Conservation (phyloP, 1,140 invertebrate species). For the Micrasema minimum region DNA sequence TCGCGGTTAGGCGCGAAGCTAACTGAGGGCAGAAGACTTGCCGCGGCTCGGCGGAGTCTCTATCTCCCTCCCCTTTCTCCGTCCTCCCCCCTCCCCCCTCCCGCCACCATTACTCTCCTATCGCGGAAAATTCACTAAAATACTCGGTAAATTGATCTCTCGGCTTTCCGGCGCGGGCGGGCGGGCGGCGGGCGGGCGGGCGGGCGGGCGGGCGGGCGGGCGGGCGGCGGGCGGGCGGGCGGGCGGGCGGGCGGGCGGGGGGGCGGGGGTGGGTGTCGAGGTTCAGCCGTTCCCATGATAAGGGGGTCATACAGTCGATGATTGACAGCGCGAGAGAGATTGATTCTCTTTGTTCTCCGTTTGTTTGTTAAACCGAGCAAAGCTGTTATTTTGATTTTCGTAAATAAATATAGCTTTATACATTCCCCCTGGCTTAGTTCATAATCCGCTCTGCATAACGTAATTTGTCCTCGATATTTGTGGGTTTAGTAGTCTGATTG, state of each 20-base stretch:
- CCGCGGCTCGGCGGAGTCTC: conserved; percentile 52
- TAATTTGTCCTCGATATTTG: no score
- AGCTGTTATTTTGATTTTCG: neutral
- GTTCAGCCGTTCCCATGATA: conserved; percentile 49
- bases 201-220: conserved; percentile 17
- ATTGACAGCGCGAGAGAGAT: conserved; percentile 22
- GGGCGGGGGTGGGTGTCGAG: no score
- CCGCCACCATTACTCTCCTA: conserved; percentile 4
- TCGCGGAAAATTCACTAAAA: conserved; percentile 45
- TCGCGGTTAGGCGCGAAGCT: conserved; percentile 60
- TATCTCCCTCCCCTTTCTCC: conserved; percentile 28
- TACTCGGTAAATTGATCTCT: conserved; percentile 40
- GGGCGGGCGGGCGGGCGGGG: no score
- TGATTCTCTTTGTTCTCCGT: conserved; percentile 29
- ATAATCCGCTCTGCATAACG: no score
- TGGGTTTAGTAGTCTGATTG: no score
- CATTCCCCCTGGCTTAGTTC: no score
- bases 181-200: neutral
- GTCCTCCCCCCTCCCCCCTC: neutral
- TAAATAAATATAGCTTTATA: neutral
- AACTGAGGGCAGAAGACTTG: conserved; percentile 58
- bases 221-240: neutral
- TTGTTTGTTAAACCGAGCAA: neutral
- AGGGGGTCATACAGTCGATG: conserved; percentile 45
- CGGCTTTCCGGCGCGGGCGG: conserved; percentile 43